These are phyloP conservation scores for Therioaphis trifolii DNA, from an alignment of 2,888 invertebrate species.

Conservation along the genomic window DNA sequence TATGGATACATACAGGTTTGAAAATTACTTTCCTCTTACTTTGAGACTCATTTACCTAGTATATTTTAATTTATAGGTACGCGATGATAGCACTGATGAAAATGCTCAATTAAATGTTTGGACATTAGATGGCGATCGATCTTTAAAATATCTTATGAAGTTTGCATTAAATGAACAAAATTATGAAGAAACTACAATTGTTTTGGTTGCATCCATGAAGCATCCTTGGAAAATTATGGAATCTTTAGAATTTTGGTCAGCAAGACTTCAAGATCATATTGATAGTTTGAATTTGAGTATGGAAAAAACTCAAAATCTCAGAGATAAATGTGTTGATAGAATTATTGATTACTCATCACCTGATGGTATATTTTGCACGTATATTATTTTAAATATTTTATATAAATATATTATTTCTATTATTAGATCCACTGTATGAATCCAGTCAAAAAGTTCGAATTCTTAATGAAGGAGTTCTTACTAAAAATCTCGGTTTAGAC, in stretches of 20 bases:
- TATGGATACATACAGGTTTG: constrained; percentile 95
- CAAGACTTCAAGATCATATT: constrained; percentile 89
- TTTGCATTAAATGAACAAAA: constrained; percentile 91
- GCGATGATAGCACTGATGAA: constrained; percentile 55
- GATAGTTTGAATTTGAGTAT: constrained; percentile 82
- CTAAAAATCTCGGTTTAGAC: constrained; percentile 93
- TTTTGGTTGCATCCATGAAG: constrained; percentile 95
- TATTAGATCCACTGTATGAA: constrained; percentile 43
- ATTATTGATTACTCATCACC: constrained; percentile 48
- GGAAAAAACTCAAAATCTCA: constrained; percentile 51
- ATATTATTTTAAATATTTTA: background rate
- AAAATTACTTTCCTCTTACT: background rate
- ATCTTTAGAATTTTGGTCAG: constrained; percentile 92
- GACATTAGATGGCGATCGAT: constrained; percentile 96
- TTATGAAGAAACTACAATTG: constrained; percentile 90
- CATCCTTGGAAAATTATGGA: constrained; percentile 95
- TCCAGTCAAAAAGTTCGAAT: constrained; percentile 69
- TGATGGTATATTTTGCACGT: constrained; percentile 14
- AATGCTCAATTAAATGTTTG: constrained; percentile 84
- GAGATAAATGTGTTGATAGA: constrained; percentile 57
- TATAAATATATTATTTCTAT: constrained; percentile 5
- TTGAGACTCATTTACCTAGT: no score
- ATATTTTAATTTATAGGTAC: constrained; percentile 37
- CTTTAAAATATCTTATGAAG: constrained; percentile 89
- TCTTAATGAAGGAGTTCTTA: constrained; percentile 88